Percentiles rank a stretch among this genome's conserved stretches.
Evolutionary conservation across 64 coral and sea anemone genomes (phyloP).

Genomic region (Astreopora myriophthalma): DNA sequence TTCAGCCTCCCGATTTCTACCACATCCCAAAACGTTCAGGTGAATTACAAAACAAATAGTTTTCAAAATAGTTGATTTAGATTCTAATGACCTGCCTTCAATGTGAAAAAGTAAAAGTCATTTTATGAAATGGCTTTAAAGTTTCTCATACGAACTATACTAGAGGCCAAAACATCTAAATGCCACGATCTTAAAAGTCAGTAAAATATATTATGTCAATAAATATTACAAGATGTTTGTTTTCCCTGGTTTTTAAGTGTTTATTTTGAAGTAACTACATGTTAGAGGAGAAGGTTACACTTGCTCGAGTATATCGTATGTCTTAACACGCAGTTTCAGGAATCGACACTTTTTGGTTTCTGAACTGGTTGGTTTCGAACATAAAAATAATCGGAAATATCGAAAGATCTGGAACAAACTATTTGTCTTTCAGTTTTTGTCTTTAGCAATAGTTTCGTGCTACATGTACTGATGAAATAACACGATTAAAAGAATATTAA

Average conservation of each 20-base stretch:
- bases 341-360: background rate
- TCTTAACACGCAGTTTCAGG: too few species aligned
- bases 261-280: too few species aligned
- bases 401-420: background rate
- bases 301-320: too few species aligned
- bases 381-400: background rate
- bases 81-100: too few species aligned
- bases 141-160: too few species aligned
- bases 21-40: conserved; percentile 42
- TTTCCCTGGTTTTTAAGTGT: too few species aligned
- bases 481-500: too few species aligned
- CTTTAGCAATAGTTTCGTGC: background rate
- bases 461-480: background rate
- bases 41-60: background rate
- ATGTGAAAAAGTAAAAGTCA: background rate
- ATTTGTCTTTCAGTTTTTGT: background rate
- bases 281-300: too few species aligned
- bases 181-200: too few species aligned
- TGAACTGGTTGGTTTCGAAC: background rate
- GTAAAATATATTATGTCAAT: too few species aligned
- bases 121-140: too few species aligned
- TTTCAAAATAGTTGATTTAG: background rate
- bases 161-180: background rate
- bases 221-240: too few species aligned
- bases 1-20: conserved; percentile 54